These are phyloP conservation scores for Sthenelais limicola DNA, from an alignment of 2,888 invertebrate species.

Conservation along the genomic window DNA sequence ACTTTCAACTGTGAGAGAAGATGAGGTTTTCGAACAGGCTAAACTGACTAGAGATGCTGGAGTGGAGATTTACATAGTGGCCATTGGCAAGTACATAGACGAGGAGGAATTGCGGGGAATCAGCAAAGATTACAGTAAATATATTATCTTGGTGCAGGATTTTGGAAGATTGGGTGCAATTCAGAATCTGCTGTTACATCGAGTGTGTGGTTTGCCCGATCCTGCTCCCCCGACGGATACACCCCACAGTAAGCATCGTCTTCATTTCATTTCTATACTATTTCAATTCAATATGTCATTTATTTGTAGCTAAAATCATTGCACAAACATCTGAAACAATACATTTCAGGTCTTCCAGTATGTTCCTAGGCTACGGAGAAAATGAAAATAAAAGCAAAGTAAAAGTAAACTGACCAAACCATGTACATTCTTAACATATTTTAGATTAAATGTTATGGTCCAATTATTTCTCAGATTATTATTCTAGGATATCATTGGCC, in stretches of 20 bases:
- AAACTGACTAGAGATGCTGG: background rate
- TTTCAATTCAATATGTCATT: too few species aligned
- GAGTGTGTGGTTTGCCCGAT: conserved; percentile 43
- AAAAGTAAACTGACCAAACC: too few species aligned
- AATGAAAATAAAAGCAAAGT: too few species aligned
- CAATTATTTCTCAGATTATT: too few species aligned
- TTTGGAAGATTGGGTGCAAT: conserved; percentile 15
- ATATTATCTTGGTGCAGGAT: conserved; percentile 33
- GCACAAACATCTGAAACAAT: too few species aligned
- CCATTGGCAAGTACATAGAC: conserved; percentile 23
- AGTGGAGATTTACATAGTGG: conserved; percentile 27
- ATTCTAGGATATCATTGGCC: too few species aligned
- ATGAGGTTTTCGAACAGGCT: background rate
- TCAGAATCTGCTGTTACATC: conserved; percentile 15
- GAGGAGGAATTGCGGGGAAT: conserved; percentile 35
- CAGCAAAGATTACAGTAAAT: conserved; percentile 7
- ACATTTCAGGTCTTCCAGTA: too few species aligned
- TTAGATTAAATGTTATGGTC: too few species aligned
- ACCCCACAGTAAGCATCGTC: conserved; percentile 3
- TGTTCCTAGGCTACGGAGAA: too few species aligned
- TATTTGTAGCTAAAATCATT: too few species aligned
- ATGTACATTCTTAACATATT: too few species aligned
- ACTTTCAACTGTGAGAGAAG: background rate
- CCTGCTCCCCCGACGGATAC: conserved; percentile 18
- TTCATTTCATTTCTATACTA: too few species aligned